A percentile compares a stretch with the other conserved stretches of the same genome.
phyloP scores from a whole-genome alignment of 2,888 invertebrate genomes.

The Ashinkailepas kermadecensis region DNA sequence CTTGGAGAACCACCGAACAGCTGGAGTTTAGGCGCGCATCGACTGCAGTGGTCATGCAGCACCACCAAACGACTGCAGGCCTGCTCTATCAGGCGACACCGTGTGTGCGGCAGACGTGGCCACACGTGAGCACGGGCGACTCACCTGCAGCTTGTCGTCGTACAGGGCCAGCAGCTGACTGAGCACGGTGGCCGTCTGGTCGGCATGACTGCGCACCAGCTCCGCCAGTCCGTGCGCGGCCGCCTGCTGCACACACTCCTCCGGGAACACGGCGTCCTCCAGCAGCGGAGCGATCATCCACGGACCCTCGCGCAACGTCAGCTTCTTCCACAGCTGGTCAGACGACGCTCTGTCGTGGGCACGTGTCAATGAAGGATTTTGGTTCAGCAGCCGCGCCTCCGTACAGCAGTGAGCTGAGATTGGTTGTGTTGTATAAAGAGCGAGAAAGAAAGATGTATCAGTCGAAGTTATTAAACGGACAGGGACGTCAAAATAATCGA shows the following conservation, averaged over 20 bases:
- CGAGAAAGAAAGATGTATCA: no score
- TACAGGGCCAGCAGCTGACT: constrained; percentile 62
- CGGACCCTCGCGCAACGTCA: neutral
- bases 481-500: no score
- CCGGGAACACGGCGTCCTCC: constrained; percentile 65
- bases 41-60: no score
- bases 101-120: no score
- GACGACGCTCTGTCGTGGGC: constrained; percentile 41
- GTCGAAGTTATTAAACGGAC: no score
- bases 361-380: constrained; percentile 37
- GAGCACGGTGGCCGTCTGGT: constrained; percentile 52
- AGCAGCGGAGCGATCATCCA: constrained; percentile 33
- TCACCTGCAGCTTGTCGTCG: constrained; percentile 61
- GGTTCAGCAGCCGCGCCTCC: no score
- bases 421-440: no score
- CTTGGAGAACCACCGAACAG: no score
- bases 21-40: no score
- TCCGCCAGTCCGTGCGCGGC: constrained; percentile 70
- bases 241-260: constrained; percentile 72
- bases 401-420: no score
- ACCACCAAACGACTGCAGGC: no score
- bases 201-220: constrained; percentile 51
- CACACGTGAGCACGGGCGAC: constrained; percentile 32
- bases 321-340: constrained; percentile 18
- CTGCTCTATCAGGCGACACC: no score